Evolutionary conservation across 1,140 invertebrate species (phyloP).

Genomic region (Araneus ventricosus): DNA sequence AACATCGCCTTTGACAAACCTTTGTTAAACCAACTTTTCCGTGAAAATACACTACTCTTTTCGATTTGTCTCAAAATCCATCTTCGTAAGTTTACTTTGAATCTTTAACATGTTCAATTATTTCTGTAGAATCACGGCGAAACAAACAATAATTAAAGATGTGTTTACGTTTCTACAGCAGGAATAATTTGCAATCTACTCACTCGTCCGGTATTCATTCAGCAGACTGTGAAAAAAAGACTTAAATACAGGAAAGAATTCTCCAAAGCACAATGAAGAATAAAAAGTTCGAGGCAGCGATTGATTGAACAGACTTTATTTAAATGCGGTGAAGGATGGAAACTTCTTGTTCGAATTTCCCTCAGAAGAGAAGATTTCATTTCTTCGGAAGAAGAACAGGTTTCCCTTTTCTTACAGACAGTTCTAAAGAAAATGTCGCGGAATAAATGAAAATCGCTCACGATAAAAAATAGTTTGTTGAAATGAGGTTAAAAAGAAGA

Average conservation of each 20-base stretch:
- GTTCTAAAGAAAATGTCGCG: not conserved
- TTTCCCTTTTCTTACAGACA: not conserved
- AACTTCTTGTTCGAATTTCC: constrained; percentile 13
- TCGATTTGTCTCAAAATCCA: too few species aligned
- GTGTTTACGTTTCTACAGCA: too few species aligned
- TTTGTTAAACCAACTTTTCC: too few species aligned
- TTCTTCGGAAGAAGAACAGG: not conserved
- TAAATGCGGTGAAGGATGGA: not conserved
- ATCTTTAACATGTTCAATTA: too few species aligned
- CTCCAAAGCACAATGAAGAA: not conserved
- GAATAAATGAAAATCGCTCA: constrained; percentile 1
- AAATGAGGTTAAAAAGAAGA: not conserved
- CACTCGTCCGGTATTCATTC: too few species aligned
- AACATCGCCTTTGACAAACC: too few species aligned
- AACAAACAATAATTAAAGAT: too few species aligned
- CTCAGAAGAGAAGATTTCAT: not conserved
- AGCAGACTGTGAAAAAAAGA: not conserved
- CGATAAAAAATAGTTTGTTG: not conserved
- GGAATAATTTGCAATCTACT: too few species aligned
- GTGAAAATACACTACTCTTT: too few species aligned
- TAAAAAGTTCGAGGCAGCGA: not conserved
- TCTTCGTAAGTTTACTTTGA: too few species aligned
- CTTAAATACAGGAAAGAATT: not conserved
- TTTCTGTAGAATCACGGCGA: too few species aligned
- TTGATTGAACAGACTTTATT: constrained; percentile 3